Evolutionary conservation across 2,113 vertebrate genomes (phyloP), one percentile per base, ranked within the genome.

Genomic region (Nothocercus nigrocapillus): DNA sequence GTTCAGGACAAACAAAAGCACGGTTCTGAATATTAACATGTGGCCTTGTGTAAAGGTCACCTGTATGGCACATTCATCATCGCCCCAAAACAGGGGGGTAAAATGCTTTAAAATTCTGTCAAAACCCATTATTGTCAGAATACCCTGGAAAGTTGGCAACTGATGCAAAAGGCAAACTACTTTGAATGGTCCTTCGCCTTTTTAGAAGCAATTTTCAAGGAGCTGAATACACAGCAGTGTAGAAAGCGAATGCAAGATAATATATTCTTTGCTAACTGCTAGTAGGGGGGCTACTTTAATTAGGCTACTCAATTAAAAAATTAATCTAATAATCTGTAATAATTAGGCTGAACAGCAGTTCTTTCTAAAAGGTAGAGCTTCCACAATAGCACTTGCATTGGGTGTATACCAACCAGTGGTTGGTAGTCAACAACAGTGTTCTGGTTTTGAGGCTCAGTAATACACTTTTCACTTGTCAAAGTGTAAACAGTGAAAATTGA

Each of bases 51-150:
- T 89, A 96, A 96, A 97, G 98, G 97, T 98, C 97, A 97, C 96
- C 81, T 80, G 93, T 94, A 96, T 93, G 96, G 97, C 79, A 94
- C 98, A 98, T 98, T 98, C 97, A 98, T 98, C 98, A 99, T 98
- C 97, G 89, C 97, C 97, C 97, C 96, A 91, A 97, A 97, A 88
- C 40, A 53, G 86, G 15, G 96, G 93, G 96, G 95, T 2, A 95
- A 97, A 97, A 92, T 5, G 89, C 93, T 97, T 97, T 94, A 59
- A 97, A 96, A 94, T 96, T 98, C 97, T 97, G 96, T 97, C 97
- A 96, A 82, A 98, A 97, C 82, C 76, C 85, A 85, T 95, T 96
- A 86, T 96, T 98, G 97, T 96, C 96, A 96, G 89, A 95, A 94
- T 77, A 94, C 34, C 10, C 90, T 95, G 94, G 73, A 74, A 95